Conservation (phyloP, 2,797 vertebrate species). For the Linurgus olivaceus region DNA sequence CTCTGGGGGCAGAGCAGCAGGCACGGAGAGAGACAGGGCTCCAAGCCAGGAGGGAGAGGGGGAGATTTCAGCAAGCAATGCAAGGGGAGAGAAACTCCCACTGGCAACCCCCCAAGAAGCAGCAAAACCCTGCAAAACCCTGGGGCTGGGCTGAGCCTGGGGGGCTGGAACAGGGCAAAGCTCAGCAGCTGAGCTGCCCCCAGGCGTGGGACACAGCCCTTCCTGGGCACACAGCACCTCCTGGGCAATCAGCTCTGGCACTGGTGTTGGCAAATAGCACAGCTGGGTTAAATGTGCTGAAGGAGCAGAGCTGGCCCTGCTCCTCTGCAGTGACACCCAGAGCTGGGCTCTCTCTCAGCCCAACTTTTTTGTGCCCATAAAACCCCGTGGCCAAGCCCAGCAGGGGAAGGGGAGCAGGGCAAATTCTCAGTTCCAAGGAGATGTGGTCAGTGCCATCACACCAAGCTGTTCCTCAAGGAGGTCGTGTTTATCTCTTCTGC, state of each 20-base stretch:
- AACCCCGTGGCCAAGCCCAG: not conserved
- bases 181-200: not conserved
- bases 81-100: not conserved
- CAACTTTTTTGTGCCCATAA: not conserved
- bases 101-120: not conserved
- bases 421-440: not conserved
- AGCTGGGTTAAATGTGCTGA: not conserved
- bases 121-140: not conserved
- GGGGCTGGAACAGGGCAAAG: not conserved
- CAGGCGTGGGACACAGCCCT: not conserved
- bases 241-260: not conserved
- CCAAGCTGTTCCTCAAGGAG: too few relatives aligned
- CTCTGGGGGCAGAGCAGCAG: not conserved
- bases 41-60: not conserved
- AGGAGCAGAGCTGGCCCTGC: not conserved
- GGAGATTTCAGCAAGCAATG: not conserved
- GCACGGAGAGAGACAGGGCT: not conserved
- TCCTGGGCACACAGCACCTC: not conserved
- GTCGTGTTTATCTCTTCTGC: accelerated
- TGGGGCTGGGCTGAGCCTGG: not conserved
- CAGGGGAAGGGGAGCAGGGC: not conserved
- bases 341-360: not conserved
- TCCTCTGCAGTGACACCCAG: not conserved
- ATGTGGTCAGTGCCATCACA: not conserved
- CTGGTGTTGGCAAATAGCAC: not conserved